Percentiles rank a stretch among this genome's conserved stretches.
These are phyloP conservation scores for Thyatira batis DNA, from an alignment of 2,888 invertebrate genomes.

Conservation along the genomic window DNA sequence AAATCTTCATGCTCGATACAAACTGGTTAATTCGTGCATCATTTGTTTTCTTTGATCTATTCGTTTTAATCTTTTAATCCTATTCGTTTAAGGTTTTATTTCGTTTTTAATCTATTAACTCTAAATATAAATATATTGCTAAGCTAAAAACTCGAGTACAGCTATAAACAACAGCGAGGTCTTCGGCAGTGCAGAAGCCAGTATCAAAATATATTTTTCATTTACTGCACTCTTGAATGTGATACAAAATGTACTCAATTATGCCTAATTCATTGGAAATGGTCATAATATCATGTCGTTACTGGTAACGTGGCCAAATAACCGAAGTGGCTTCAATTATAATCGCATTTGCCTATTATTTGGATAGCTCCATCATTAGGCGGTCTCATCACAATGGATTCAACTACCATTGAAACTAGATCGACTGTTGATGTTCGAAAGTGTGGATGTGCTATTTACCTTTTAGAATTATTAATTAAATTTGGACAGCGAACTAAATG, in stretches of 20 bases:
- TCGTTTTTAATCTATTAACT: no score
- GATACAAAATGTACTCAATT: neutral
- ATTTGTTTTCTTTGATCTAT: no score
- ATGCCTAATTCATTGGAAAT: neutral
- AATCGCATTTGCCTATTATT: conserved; percentile 70
- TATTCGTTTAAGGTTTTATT: no score
- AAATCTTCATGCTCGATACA: no score
- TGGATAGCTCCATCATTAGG: conserved; percentile 52
- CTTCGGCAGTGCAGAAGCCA: no score
- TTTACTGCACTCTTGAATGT: neutral
- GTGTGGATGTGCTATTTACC: conserved; percentile 25
- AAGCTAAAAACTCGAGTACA: no score
- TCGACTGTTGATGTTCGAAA: conserved; percentile 8
- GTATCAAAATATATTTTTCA: neutral
- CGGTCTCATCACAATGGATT: conserved; percentile 55
- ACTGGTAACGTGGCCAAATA: conserved; percentile 1
- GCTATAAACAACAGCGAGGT: no score
- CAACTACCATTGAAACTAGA: conserved; percentile 44
- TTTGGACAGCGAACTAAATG: no score
- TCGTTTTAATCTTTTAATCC: no score
- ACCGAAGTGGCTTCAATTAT: conserved; percentile 56
- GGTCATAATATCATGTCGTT: conserved; percentile 11
- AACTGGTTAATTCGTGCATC: no score
- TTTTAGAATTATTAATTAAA: no score
- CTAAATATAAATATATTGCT: no score